Evolutionary conservation across 2,888 invertebrate genomes (phyloP), one percentile per base, ranked within the genome.

Genomic region (Laspeyria flexula): DNA sequence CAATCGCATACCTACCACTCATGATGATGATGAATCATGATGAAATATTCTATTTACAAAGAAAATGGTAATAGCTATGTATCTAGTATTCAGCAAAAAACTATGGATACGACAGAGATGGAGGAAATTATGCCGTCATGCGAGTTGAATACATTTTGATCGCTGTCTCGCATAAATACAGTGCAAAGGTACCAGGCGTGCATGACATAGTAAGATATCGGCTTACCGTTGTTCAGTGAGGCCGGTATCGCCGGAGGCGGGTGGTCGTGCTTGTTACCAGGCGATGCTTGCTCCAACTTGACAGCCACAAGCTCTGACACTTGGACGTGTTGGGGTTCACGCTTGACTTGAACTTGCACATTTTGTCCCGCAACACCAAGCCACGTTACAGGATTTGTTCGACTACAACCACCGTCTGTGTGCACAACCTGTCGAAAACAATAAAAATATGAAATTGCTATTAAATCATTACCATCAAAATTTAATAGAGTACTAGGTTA

Each of bases 321-420:
- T 93, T 89, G 93, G 62, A 90, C 66, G 62, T 88, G 89, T 43
- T 87, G 90, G 0, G 95, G 95, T 78, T 95, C 95, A 53, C 95
- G 93, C 79, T 96, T 96, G 49, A 95, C 94, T 69, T 94, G 93
- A 42, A 94, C 93, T 55, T 89, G 93, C 18, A 92, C 89, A 71
- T 89, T 89, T 73, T 88, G 85, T 39, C 90, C 90, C 4, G 86
- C 81, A 51, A 90, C 83, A 11, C 90, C 91, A 12, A 85, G 81
- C 95, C 95, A 95, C 49, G 95, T 94, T 53, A 95, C 93, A 2
- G 95, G 95, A 79, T 95, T 94, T 7, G 95, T 95, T 38, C 95
- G 90, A 77, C 95, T 95, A 80, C 95, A 96, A 1, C 95, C 95
- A 46, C 93, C 93, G 64, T 94, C 93, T 23, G 91, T 76, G 71